Evolutionary conservation across 2,888 invertebrate species (phyloP).

Genomic region (Dicyrtomina minuta): DNA sequence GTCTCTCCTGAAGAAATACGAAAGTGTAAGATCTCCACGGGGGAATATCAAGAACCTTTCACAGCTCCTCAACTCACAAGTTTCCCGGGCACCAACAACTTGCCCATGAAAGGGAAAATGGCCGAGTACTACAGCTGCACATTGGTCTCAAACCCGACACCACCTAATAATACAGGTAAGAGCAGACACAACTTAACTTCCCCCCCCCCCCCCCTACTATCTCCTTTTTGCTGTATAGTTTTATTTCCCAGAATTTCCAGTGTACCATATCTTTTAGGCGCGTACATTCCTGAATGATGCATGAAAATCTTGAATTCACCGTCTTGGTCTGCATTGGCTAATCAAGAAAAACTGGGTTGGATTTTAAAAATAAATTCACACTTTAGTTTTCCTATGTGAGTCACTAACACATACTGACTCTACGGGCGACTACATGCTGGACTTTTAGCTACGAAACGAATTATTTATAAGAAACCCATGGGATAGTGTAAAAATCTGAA

Average conservation of each 20-base stretch:
- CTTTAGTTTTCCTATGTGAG: not conserved
- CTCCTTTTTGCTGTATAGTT: too few relatives aligned
- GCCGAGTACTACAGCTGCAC: slow-evolving; percentile 53
- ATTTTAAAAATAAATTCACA: slow-evolving; percentile 6
- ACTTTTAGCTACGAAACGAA: not conserved
- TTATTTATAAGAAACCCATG: not conserved
- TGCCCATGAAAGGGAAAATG: slow-evolving; percentile 47
- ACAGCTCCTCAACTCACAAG: slow-evolving; percentile 47
- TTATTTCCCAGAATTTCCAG: too few relatives aligned
- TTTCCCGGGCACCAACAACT: slow-evolving; percentile 46
- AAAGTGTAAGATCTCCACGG: slow-evolving; percentile 51
- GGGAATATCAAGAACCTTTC: slow-evolving; percentile 53
- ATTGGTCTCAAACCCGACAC: slow-evolving; percentile 51
- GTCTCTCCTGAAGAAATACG: slow-evolving; percentile 50
- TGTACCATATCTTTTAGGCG: too few relatives aligned
- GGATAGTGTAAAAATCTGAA: not conserved
- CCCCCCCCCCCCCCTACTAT: too few relatives aligned
- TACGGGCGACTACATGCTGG: not conserved
- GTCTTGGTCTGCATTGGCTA: not conserved
- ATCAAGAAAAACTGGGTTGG: slow-evolving; percentile 2
- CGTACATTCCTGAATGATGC: too few relatives aligned
- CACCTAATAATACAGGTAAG: slow-evolving; percentile 49
- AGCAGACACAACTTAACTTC: slow-evolving; percentile 5
- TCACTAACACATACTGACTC: not conserved
- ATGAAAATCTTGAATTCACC: too few relatives aligned